Base-by-base conservation (phyloP, 2,113 vertebrate species). In the Todiramphus saurophagus region DNA sequence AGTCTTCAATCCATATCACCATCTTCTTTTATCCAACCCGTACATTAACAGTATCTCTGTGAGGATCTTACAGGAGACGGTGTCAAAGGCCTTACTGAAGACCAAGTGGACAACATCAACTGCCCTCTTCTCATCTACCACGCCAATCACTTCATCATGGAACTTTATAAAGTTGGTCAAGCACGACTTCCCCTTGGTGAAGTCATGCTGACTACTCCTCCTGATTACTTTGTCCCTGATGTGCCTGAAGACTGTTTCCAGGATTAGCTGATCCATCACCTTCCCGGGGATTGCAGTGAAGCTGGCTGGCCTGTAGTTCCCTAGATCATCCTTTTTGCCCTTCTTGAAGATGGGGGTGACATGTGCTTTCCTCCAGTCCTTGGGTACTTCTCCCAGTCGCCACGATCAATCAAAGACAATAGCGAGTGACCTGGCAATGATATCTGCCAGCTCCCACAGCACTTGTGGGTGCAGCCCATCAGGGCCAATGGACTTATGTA, bases 401-500 rank as follows among this genome's bases (percentile, higher is more conserved):
- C 6, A 10, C 15, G n/a, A 73, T 44, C 1, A 14, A 89, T 46
- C 46, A 58, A 48, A 89, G 30, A 27, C n/a, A 64, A 78, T 28
- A 1, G 7, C 51, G 14, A 60, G 16, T 33, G 76, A 41, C 39
- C 44, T 66, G 62, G 41, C 50, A 78, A 23, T 39, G 44, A 51
- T 63, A 88, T 46, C 59, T 82, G 37, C 27, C 69, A 84, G 6
- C 14, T 51, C 24, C 27, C 28, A 64, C 43, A 87, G 64, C 44
- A 19, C 21, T 60, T 43, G 44, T 41, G 44, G 35, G 19, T 43
- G 28, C 33, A 24, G 48, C 39, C 30, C 15, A 43, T 10, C 24
- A 70, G 31, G 24, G 27, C 19, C 12, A 25, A 66, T 11, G 5
- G 24, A 50, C 1, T 77, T 59, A 27, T 0, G 2, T 7, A 28